Conservation (phyloP, 64 coral and sea anemone genomes). For the Dendrophyllia cribrosa region DNA sequence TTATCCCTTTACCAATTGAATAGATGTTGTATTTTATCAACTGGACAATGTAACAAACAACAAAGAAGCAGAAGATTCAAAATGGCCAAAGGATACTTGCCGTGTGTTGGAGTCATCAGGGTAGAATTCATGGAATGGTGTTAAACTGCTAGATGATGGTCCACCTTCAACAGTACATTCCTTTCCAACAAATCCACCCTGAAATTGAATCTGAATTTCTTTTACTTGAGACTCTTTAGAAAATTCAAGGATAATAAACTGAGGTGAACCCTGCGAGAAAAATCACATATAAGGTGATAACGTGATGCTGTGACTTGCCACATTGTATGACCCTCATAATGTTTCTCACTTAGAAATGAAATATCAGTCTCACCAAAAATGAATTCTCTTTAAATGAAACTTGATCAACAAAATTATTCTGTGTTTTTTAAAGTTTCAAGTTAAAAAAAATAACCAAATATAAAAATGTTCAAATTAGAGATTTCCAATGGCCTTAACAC, state of each 20-base stretch:
- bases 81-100: conserved; percentile 84
- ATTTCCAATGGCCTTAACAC: too few relatives aligned
- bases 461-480: too few relatives aligned
- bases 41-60: neutral
- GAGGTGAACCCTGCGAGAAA: conserved; percentile 69
- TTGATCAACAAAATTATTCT: too few relatives aligned
- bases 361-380: too few relatives aligned
- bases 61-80: neutral
- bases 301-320: neutral
- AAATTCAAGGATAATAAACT: conserved; percentile 82
- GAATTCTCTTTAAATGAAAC: too few relatives aligned
- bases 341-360: too few relatives aligned
- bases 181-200: conserved; percentile 88
- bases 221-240: conserved; percentile 46
- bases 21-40: too few relatives aligned
- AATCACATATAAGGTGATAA: neutral
- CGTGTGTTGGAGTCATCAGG: conserved; percentile 77
- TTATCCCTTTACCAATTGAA: too few relatives aligned
- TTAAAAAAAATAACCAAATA: too few relatives aligned
- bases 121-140: conserved; percentile 72
- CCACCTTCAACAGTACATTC: conserved; percentile 83
- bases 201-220: conserved; percentile 79
- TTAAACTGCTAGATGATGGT: conserved; percentile 47
- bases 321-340: too few relatives aligned
- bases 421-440: too few relatives aligned